Evolutionary conservation across 2,113 vertebrate genomes (phyloP), one percentile per base, ranked within the genome.

Genomic region (Chunga burmeisteri): DNA sequence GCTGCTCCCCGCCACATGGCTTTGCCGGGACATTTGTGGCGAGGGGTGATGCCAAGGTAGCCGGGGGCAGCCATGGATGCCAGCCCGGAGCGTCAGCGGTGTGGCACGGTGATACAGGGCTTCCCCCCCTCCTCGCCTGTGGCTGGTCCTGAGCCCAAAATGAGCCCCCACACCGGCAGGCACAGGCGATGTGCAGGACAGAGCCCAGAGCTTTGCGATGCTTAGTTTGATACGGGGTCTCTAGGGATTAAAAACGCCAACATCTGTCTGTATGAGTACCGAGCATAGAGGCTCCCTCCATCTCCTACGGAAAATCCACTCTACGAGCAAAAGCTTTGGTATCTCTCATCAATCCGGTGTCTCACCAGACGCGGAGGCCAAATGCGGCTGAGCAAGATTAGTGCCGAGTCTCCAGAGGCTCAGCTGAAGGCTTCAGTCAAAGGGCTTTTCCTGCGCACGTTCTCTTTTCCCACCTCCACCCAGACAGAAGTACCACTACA

Each of bases 141-240:
- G n/a, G 20, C 56, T 4, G 21, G 14, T 55, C 63, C 22, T 4
- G 22, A 70, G 34, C 46, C 46, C 2, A 0, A 42, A 81, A 46
- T 19, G 73, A 81, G 62, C 16, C 22, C 40, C n/a, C 5, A 1
- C 0, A 1, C 18, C 5, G 16, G 26, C 58, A 67, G 8, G 6
- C 2, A 1, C 2, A 5, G 50, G 58, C 32, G 22, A 70, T 2
- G 20, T 7, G 30, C 7, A 0, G 14, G 84, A 27, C 27, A 6
- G 26, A 85, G 68, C 10, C n/a, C 0, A 6, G 32, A 29, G 4
- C 44, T 38, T 16, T 10, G 50, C 3, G 0, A 20, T 5, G 32
- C 50, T 75, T 21, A 21, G 20, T 20, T 63, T 2, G 8, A 38
- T 29, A 18, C 2, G 2, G 27, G 17, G 11, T 16, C 27, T 58